Percentiles rank a stretch among this genome's conserved stretches.
These are phyloP conservation scores for Neelides sp. DNA, from an alignment of 1,140 invertebrate species.

Conservation along the genomic window DNA sequence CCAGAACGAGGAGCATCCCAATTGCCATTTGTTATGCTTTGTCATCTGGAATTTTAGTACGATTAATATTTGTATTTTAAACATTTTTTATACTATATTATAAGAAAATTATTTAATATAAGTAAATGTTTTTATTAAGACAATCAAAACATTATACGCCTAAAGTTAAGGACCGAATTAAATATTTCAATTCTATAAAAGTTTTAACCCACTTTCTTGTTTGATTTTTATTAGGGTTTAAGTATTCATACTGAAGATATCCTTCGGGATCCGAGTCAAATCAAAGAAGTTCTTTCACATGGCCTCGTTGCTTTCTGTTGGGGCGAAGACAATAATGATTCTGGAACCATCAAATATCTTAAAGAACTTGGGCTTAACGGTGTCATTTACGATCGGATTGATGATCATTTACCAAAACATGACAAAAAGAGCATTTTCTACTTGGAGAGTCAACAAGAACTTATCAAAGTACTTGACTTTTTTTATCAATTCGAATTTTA, in stretches of 20 bases:
- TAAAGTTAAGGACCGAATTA: neutral
- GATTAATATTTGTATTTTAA: slow-evolving; percentile 14
- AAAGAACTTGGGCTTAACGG: slow-evolving; percentile 78
- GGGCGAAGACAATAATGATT: slow-evolving; percentile 89
- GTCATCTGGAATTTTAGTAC: slow-evolving; percentile 56
- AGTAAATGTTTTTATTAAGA: too few species aligned
- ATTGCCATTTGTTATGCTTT: slow-evolving; percentile 69
- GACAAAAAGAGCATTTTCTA: slow-evolving; percentile 72
- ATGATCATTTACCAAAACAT: slow-evolving; percentile 62
- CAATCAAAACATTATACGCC: neutral
- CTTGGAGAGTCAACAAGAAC: slow-evolving; percentile 53
- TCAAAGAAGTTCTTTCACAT: slow-evolving; percentile 58
- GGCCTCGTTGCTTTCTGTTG: slow-evolving; percentile 84
- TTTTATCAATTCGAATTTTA: too few species aligned
- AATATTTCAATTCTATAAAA: neutral
- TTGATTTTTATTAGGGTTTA: slow-evolving; percentile 51
- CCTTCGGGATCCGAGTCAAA: slow-evolving; percentile 63
- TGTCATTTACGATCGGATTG: slow-evolving; percentile 80
- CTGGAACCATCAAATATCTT: slow-evolving; percentile 67
- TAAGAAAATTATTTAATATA: too few species aligned
- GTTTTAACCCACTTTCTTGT: neutral
- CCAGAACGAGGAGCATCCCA: slow-evolving; percentile 62
- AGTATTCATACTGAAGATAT: slow-evolving; percentile 85
- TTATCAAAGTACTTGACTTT: slow-evolving; percentile 9
- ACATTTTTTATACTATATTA: slow-evolving; percentile 8